Evolutionary conservation across 2,113 vertebrate genomes (phyloP).

Genomic region (Cryptomyrus ogoouensis): DNA sequence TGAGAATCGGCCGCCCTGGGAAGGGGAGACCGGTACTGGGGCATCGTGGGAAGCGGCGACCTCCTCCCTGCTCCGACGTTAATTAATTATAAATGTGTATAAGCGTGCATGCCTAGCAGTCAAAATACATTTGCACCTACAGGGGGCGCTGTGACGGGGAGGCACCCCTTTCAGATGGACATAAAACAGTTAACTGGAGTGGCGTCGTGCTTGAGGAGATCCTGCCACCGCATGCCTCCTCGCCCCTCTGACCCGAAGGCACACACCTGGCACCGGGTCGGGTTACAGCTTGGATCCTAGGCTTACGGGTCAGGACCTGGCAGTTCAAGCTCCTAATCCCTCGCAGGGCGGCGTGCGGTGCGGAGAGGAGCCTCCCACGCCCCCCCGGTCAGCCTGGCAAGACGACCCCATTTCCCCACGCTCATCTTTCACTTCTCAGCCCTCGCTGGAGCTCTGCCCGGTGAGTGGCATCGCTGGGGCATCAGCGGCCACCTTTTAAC

Average conservation of each 20-base stretch:
- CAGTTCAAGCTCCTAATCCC: conserved; percentile 69
- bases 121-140: not conserved
- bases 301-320: conserved; percentile 79
- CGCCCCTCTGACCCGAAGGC: conserved; percentile 80
- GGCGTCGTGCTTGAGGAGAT: conserved; percentile 20
- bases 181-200: conserved; percentile 59
- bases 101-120: not conserved
- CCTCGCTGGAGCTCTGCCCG: conserved; percentile 53
- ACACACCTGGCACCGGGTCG: conserved; percentile 91
- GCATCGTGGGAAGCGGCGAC: not conserved
- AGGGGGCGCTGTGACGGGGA: not conserved
- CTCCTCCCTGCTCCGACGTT: not conserved
- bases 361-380: conserved; percentile 46
- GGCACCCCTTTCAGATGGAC: conserved; percentile 27
- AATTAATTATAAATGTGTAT: not conserved
- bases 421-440: conserved; percentile 25
- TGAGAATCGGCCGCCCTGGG: not conserved
- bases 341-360: conserved; percentile 61
- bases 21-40: not conserved
- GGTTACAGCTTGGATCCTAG: conserved; percentile 75
- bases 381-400: conserved; percentile 46
- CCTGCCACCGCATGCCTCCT: conserved; percentile 61
- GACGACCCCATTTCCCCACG: conserved; percentile 36
- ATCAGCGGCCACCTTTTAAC: conserved; percentile 60
- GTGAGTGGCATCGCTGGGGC: conserved; percentile 54